phyloP scores from a whole-genome alignment of 2,113 vertebrate genomes.

The Platysternon megacephalum region DNA sequence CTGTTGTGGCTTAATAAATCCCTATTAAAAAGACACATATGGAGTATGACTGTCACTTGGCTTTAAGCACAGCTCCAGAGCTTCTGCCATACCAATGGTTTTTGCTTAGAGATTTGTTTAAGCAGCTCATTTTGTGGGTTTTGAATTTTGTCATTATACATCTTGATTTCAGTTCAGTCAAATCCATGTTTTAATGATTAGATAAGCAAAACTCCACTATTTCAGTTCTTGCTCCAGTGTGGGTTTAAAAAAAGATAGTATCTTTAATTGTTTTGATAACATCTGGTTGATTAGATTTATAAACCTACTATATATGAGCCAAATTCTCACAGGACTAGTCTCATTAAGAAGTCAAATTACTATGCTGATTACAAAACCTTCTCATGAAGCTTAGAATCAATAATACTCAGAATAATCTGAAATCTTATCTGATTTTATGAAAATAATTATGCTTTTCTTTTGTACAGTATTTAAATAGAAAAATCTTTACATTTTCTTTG shows the following conservation, averaged over 20 bases:
- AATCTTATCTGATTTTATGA: not conserved
- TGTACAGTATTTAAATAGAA: not conserved
- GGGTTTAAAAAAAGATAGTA: slow-evolving; percentile 38
- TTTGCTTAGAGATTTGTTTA: not conserved
- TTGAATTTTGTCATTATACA: not conserved
- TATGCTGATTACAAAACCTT: slow-evolving; percentile 50
- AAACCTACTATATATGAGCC: slow-evolving; percentile 39
- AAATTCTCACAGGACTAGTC: slow-evolving; percentile 40
- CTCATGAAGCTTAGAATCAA: slow-evolving; percentile 50
- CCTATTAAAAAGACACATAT: not conserved
- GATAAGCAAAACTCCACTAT: slow-evolving; percentile 5
- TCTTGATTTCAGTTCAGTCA: not conserved
- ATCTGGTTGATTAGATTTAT: slow-evolving; percentile 51
- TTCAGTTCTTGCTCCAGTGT: not conserved
- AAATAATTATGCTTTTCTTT: slow-evolving; percentile 34
- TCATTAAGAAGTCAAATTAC: slow-evolving; percentile 66
- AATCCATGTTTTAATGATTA: slow-evolving; percentile 47
- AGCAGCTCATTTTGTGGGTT: not conserved
- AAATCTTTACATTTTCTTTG: not conserved
- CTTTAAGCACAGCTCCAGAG: not conserved
- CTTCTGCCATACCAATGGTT: not conserved
- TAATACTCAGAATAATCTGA: slow-evolving; percentile 18
- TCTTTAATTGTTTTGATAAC: slow-evolving; percentile 23
- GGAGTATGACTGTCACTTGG: not conserved
- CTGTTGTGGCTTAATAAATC: not conserved